A percentile compares a stretch with the other conserved stretches of the same genome.
phyloP scores from a whole-genome alignment of 2,113 vertebrate genomes.

The Damaliscus lunatus region DNA sequence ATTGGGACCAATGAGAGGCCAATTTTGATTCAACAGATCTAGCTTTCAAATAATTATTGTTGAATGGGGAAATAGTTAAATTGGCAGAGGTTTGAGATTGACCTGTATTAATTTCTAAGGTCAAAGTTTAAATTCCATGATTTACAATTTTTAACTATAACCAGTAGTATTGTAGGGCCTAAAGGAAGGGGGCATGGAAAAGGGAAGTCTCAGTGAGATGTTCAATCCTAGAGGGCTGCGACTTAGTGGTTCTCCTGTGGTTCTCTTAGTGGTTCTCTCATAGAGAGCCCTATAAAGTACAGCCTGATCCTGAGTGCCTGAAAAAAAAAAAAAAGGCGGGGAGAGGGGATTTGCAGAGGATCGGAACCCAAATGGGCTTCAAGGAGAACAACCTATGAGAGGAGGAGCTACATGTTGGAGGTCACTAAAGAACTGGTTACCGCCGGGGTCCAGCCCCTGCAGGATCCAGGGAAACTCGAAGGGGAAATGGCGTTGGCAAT shows the following conservation, averaged over 20 bases:
- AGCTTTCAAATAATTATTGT: conserved; percentile 12
- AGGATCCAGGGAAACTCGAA: too few species aligned
- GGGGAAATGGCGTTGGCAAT: too few species aligned
- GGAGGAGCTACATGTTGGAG: neutral
- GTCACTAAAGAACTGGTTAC: neutral
- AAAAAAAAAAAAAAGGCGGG: neutral
- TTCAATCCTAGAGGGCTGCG: neutral
- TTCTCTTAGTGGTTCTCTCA: neutral
- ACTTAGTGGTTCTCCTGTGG: neutral
- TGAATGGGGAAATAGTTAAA: neutral
- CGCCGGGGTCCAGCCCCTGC: too few species aligned
- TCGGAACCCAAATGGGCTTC: neutral
- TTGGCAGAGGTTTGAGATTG: neutral
- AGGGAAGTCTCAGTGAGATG: neutral
- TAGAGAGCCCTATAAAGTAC: neutral
- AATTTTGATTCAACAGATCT: neutral
- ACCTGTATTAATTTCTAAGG: neutral
- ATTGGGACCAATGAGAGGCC: neutral
- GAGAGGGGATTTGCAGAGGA: neutral
- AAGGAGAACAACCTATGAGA: neutral
- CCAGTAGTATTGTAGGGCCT: neutral
- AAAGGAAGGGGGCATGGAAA: neutral
- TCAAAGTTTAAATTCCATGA: neutral
- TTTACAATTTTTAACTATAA: neutral
- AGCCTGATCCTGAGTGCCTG: neutral